Evolutionary conservation across 1,140 invertebrate species (phyloP).

Genomic region (Drosophila pruinosa): DNA sequence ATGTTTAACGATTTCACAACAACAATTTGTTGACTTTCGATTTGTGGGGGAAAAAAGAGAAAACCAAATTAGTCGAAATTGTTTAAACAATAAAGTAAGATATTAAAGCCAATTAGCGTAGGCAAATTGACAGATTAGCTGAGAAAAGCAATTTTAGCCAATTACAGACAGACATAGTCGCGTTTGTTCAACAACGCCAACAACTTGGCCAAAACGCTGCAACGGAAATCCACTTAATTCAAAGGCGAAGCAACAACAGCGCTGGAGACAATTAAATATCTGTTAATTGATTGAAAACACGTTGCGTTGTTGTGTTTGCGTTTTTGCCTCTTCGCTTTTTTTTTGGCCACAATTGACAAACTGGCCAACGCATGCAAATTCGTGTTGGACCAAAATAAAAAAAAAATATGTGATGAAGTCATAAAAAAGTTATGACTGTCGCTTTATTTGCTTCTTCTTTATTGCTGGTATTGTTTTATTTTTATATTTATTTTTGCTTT

Average conservation of each 20-base stretch:
- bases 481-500: constrained; percentile 18
- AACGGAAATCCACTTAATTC: constrained; percentile 5
- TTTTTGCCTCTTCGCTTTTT: neutral
- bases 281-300: constrained; percentile 67
- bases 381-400: constrained; percentile 16
- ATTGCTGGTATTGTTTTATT: constrained; percentile 1
- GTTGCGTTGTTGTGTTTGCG: constrained; percentile 44
- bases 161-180: constrained; percentile 52
- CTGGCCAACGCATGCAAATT: constrained; percentile 55
- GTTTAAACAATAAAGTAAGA: constrained; percentile 66
- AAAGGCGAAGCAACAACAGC: constrained; percentile 23
- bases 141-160: constrained; percentile 50
- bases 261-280: constrained; percentile 29
- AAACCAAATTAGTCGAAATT: constrained; percentile 40
- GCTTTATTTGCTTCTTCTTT: constrained; percentile 16
- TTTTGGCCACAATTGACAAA: constrained; percentile 36
- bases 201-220: neutral
- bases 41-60: neutral
- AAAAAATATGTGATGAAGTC: constrained; percentile 68
- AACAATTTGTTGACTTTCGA: constrained; percentile 12
- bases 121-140: constrained; percentile 73
- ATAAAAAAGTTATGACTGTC: constrained; percentile 72
- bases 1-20: constrained; percentile 41
- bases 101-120: constrained; percentile 68
- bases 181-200: constrained; percentile 26